Conservation (phyloP, 2,888 invertebrate species). For the Epistrophe eligans region DNA sequence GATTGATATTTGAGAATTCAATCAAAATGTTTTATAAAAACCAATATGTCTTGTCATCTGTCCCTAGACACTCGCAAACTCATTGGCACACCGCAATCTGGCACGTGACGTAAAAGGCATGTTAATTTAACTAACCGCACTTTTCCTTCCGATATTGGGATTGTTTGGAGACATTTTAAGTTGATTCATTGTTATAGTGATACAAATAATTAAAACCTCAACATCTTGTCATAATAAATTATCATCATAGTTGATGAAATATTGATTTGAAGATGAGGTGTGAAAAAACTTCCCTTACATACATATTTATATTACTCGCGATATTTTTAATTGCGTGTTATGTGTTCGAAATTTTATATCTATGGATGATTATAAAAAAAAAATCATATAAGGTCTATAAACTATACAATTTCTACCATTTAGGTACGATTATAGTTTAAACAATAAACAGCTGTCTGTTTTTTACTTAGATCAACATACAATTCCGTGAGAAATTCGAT, state of each 20-base stretch:
- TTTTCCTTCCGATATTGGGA: background rate
- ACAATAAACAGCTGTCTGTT: no score
- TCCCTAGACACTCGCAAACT: background rate
- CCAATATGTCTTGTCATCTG: background rate
- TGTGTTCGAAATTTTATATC: background rate
- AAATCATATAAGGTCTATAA: no score
- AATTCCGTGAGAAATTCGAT: no score
- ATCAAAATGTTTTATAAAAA: no score
- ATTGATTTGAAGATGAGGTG: background rate
- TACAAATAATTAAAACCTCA: background rate
- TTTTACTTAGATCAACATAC: no score
- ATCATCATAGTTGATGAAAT: conserved; percentile 10
- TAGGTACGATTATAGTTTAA: no score
- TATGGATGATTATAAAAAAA: no score
- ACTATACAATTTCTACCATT: no score
- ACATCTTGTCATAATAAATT: background rate
- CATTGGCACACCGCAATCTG: background rate
- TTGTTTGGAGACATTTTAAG: background rate
- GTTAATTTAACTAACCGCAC: no score
- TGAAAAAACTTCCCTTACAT: no score
- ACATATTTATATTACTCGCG: background rate
- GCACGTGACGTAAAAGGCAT: background rate
- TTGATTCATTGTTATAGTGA: background rate
- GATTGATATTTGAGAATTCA: no score
- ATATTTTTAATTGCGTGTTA: background rate